Evolutionary conservation across 2,797 vertebrate species (phyloP), one percentile per base, ranked within the genome.

Genomic region (Steatocranus sp.): DNA sequence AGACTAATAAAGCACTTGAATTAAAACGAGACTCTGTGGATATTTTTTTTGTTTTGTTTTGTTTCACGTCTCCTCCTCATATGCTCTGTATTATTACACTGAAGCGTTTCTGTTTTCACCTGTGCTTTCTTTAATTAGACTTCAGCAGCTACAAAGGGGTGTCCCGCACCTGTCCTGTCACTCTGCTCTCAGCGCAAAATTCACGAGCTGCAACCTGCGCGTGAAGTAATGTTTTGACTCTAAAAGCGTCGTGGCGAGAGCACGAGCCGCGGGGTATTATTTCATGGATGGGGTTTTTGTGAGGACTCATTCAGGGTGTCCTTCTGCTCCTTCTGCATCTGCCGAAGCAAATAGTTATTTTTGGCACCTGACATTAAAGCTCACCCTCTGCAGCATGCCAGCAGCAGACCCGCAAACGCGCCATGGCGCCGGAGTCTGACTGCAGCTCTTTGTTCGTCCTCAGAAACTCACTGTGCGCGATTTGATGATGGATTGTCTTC

Each of bases 311-410:
- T 38, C 63, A 82, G 34, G 36, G 78, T 76, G 63, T 46, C 77
- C 10, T 74, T 8, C 30, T 66, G 11, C 58, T 63, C 75, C 43
- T 43, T 18, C 86, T 85, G n/a, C 84, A 63, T 87, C 87, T 48
- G 51, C 66, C 63, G 84, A 88, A 90, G 91, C 91, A 46, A n/a
- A 79, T 1, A 25, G 91, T 94, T 97, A 97, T 97, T 97, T 97
- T 97, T 94, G 96, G 96, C 92, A 75, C 87, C 85, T 95, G 96
- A 96, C 96, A 96, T 96, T 96, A 94, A 93, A 86, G 78, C 86
- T 93, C 91, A 88, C 85, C 93, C 91, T 92, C 82, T 38, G 58
- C 58, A 25, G 84, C 79, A 81, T 88, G 82, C 81, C 82, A 85
- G 68, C 14, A 78, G 86, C 38, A 17, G 82, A 41, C 56, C 82